Percentiles rank a stretch among this genome's conserved stretches.
phyloP scores from a whole-genome alignment of 2,888 invertebrate species.

The Oasisia sp. region DNA sequence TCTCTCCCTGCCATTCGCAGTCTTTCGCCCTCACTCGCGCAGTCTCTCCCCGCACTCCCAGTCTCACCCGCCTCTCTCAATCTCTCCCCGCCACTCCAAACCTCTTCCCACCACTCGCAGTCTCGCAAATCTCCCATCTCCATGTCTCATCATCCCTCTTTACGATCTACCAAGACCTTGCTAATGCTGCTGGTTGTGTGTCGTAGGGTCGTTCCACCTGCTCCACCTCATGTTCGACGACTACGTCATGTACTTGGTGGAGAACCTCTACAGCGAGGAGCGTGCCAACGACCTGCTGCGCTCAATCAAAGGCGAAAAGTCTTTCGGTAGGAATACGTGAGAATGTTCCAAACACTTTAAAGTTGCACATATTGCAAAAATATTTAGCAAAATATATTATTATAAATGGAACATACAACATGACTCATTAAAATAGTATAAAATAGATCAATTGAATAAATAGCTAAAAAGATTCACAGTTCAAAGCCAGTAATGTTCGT shows the following conservation, averaged over 20 bases:
- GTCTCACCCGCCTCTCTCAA: not conserved
- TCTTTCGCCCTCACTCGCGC: not conserved
- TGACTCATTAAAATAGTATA: too few relatives aligned
- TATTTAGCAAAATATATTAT: too few relatives aligned
- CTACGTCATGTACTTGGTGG: slow-evolving; percentile 67
- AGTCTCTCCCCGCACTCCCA: not conserved
- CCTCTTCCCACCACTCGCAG: too few relatives aligned
- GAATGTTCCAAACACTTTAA: too few relatives aligned
- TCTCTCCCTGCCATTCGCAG: not conserved
- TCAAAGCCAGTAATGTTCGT: too few relatives aligned
- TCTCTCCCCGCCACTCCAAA: too few relatives aligned
- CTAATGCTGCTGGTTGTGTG: slow-evolving; percentile 14
- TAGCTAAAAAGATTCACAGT: too few relatives aligned
- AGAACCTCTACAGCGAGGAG: slow-evolving; percentile 66
- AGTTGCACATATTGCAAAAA: too few relatives aligned
- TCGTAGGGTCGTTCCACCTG: slow-evolving; percentile 67
- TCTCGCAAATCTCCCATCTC: too few relatives aligned
- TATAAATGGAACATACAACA: too few relatives aligned
- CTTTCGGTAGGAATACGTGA: slow-evolving; percentile 9
- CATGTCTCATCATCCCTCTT: too few relatives aligned
- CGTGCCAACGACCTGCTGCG: slow-evolving; percentile 63
- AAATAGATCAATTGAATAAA: too few relatives aligned
- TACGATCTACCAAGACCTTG: not conserved
- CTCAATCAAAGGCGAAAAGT: slow-evolving; percentile 53
- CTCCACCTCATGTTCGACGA: slow-evolving; percentile 68